These are phyloP conservation scores for Meloidogyne floridensis DNA, from an alignment of 1,140 invertebrate genomes.

Conservation along the genomic window DNA sequence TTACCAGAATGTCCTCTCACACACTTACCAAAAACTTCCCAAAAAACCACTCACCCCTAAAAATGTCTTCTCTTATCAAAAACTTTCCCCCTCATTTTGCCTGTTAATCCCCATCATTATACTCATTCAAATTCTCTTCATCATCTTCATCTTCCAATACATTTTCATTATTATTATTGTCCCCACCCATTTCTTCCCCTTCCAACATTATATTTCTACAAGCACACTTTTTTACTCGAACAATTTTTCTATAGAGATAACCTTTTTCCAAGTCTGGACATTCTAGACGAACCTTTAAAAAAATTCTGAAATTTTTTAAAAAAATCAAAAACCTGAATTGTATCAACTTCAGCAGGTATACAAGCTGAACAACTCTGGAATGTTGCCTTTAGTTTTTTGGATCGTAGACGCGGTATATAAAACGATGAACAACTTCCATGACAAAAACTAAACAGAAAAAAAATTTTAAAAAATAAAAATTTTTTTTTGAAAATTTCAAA, in stretches of 20 bases:
- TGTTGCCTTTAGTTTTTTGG: slow-evolving; percentile 55
- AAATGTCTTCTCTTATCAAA: not conserved
- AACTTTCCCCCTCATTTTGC: not conserved
- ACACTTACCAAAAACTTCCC: no score
- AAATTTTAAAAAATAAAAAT: not conserved
- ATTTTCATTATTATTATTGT: slow-evolving; percentile 2
- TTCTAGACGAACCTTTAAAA: slow-evolving; percentile 35
- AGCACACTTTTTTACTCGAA: slow-evolving; percentile 49
- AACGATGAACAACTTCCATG: slow-evolving; percentile 57
- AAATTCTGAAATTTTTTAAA: not conserved
- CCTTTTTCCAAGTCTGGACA: slow-evolving; percentile 50
- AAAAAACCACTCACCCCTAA: not conserved
- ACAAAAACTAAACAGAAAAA: slow-evolving; percentile 50
- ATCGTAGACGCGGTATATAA: slow-evolving; percentile 52
- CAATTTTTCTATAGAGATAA: slow-evolving; percentile 37
- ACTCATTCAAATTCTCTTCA: not conserved
- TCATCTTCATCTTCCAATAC: not conserved
- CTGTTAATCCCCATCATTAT: not conserved
- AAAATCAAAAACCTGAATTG: slow-evolving; percentile 36
- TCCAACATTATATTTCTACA: slow-evolving; percentile 47
- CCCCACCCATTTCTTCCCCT: slow-evolving; percentile 31
- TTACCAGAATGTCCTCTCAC: no score
- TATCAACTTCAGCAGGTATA: slow-evolving; percentile 53
- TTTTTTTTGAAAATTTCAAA: slow-evolving; percentile 1
- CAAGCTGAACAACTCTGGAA: slow-evolving; percentile 56